Evolutionary conservation across 2,113 vertebrate genomes (phyloP).

Genomic region (Sisor rabdophorus): DNA sequence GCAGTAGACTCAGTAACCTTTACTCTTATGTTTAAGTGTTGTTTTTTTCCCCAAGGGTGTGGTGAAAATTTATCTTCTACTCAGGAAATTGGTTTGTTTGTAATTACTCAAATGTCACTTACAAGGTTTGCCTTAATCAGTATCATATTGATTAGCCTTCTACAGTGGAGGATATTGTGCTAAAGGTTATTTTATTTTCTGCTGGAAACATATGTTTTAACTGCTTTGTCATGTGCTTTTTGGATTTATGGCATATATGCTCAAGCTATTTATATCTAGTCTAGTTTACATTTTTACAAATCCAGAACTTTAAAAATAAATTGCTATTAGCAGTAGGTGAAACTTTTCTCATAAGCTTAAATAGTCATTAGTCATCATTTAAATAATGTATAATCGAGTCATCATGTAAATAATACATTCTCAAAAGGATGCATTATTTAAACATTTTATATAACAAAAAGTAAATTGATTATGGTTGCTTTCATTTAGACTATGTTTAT

Average conservation of each 20-base stretch:
- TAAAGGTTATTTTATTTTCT: background rate
- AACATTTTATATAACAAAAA: no score
- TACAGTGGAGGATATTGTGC: background rate
- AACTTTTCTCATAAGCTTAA: no score
- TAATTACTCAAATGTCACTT: constrained; percentile 15
- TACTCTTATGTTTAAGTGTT: background rate
- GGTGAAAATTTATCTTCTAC: constrained; percentile 4
- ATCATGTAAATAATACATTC: no score
- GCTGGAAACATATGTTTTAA: background rate
- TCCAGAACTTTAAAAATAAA: no score
- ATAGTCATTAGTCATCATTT: no score
- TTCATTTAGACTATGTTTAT: no score
- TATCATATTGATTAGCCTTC: constrained; percentile 7
- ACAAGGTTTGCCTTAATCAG: constrained; percentile 17
- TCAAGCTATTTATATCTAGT: background rate
- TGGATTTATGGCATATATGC: background rate
- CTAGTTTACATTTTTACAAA: background rate
- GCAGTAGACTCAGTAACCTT: background rate
- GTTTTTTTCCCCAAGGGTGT: constrained; percentile 9
- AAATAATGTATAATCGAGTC: no score
- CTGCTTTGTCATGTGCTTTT: background rate
- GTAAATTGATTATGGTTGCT: no score
- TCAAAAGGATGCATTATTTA: no score
- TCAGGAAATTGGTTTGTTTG: constrained; percentile 19
- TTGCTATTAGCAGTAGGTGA: no score